These are phyloP conservation scores for Nemotelus nigrinus DNA, from an alignment of 2,888 invertebrate genomes.

Conservation along the genomic window DNA sequence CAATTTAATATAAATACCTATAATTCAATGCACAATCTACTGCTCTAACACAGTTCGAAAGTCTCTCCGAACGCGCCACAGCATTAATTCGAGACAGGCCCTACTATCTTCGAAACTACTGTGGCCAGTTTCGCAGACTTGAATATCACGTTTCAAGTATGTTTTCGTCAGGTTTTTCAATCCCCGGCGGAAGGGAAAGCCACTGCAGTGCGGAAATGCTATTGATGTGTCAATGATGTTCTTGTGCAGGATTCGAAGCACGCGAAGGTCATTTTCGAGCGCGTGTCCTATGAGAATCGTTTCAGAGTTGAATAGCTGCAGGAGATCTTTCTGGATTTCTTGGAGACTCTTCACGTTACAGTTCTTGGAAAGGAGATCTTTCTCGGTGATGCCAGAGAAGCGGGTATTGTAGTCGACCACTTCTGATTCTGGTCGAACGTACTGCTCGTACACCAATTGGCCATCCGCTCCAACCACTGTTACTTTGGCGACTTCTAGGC, in stretches of 20 bases:
- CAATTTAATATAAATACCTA: conserved; percentile 37
- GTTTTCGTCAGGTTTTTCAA: conserved; percentile 80
- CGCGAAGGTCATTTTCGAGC: conserved; percentile 91
- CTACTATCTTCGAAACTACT: conserved; percentile 93
- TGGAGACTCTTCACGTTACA: conserved; percentile 74
- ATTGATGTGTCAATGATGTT: conserved; percentile 91
- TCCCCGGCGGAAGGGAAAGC: conserved; percentile 84
- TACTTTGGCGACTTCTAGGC: conserved; percentile 87
- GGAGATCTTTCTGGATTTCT: conserved; percentile 87
- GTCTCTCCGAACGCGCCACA: conserved; percentile 77
- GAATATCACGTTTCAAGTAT: conserved; percentile 83
- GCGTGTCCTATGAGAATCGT: conserved; percentile 96
- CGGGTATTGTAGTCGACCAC: conserved; percentile 95
- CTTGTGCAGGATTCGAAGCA: conserved; percentile 83
- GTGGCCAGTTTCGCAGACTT: conserved; percentile 80
- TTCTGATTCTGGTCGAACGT: conserved; percentile 82
- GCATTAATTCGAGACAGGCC: conserved; percentile 88
- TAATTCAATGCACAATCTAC: conserved; percentile 24
- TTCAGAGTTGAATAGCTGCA: conserved; percentile 80
- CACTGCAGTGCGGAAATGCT: conserved; percentile 85
- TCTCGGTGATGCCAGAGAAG: conserved; percentile 89
- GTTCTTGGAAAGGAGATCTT: conserved; percentile 68
- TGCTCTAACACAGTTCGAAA: conserved; percentile 46
- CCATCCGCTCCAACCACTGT: conserved; percentile 83
- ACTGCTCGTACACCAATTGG: conserved; percentile 80